Percentiles rank a stretch among this genome's conserved stretches.
These are phyloP conservation scores for Nemotelus nigrinus DNA, from an alignment of 2,888 invertebrate genomes.

Conservation along the genomic window DNA sequence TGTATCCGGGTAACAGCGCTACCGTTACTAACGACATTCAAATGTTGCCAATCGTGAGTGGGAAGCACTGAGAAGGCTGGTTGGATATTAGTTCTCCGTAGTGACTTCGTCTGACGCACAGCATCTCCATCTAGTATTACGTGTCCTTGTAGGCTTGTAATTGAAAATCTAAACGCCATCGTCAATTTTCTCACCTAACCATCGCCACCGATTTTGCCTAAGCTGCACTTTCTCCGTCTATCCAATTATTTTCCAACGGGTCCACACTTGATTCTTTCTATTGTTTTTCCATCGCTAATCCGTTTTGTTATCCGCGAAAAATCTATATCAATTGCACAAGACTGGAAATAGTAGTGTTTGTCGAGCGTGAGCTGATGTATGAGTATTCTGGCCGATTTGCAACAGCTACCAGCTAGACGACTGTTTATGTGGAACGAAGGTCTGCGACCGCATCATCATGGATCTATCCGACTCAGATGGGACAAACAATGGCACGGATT, in stretches of 20 bases:
- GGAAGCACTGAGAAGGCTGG: no score
- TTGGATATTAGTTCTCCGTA: no score
- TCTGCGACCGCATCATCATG: slow-evolving; percentile 21
- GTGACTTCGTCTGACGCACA: no score
- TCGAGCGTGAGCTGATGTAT: slow-evolving; percentile 34
- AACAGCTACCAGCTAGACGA: neutral
- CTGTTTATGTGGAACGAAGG: slow-evolving; percentile 24
- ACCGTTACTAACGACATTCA: neutral
- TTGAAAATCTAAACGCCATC: no score
- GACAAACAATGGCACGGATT: slow-evolving; percentile 66
- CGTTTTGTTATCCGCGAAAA: slow-evolving; percentile 18
- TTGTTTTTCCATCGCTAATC: slow-evolving; percentile 29
- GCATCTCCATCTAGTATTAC: no score
- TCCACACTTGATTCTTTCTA: neutral
- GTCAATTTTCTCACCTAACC: no score
- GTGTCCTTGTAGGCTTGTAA: no score
- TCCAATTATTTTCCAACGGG: neutral
- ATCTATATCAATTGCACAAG: slow-evolving; percentile 50
- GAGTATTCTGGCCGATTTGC: neutral
- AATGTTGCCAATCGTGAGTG: no score
- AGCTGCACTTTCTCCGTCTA: neutral
- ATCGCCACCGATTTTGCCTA: no score
- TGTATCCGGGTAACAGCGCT: slow-evolving; percentile 11
- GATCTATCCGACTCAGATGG: slow-evolving; percentile 52
- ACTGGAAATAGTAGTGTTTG: slow-evolving; percentile 50